Conservation (phyloP, 1,140 invertebrate genomes). For the Penaeus indicus region DNA sequence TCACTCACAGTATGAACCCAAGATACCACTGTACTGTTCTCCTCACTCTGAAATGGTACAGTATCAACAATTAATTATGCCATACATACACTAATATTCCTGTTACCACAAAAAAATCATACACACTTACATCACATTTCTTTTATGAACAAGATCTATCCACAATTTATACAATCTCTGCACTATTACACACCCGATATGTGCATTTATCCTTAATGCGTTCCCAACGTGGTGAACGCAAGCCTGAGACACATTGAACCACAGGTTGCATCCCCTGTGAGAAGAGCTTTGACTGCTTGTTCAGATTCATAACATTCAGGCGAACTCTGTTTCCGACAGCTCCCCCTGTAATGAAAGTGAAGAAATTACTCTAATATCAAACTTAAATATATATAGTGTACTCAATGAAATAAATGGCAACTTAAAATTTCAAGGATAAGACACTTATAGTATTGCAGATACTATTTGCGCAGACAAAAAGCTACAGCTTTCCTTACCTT, state of each 20-base stretch:
- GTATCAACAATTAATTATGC: not conserved
- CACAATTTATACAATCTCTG: constrained; percentile 59
- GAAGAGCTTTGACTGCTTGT: constrained; percentile 91
- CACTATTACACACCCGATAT: constrained; percentile 35
- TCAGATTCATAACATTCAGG: constrained; percentile 89
- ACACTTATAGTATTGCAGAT: not conserved
- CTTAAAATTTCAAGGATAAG: no score
- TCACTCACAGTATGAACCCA: constrained; percentile 64
- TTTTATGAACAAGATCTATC: constrained; percentile 41
- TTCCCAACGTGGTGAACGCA: constrained; percentile 49
- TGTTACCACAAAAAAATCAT: not conserved
- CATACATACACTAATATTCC: not conserved
- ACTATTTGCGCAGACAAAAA: not conserved
- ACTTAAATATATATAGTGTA: no score
- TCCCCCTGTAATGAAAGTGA: constrained; percentile 67
- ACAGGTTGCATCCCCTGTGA: constrained; percentile 92
- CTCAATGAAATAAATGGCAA: no score
- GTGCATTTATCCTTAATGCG: constrained; percentile 57
- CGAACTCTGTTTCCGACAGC: constrained; percentile 76
- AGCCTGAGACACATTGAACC: constrained; percentile 69
- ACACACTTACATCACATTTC: no score
- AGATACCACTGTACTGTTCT: constrained; percentile 60
- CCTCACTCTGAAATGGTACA: constrained; percentile 61
- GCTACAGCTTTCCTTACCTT: constrained; percentile 69
- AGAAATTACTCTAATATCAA: not conserved